Evolutionary conservation across 2,888 invertebrate genomes (phyloP), one percentile per base, ranked within the genome.

Genomic region (Galerucella nymphaeae): DNA sequence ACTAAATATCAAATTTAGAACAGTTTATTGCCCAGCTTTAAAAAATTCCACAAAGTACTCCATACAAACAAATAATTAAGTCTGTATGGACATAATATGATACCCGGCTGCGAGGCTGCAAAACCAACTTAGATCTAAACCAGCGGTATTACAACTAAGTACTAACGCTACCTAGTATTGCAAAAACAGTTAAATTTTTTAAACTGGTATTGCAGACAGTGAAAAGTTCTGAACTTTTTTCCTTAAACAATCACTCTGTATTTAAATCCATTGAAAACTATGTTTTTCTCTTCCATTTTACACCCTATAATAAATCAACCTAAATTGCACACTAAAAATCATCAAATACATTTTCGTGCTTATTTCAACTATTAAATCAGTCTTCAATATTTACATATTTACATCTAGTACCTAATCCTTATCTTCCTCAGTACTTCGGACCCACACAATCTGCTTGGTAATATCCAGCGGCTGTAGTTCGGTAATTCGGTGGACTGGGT

Each of bases 381-480:
- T 83, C 83, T 83, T 82, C 10, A 42, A 79, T 80, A 78, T 80
- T 78, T 77, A 79, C 79, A 76, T 75, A 75, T 67, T 79, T 80
- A 81, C 77, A 78, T 41, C 61, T 16, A 62, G 10, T 9, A n/a
- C n/a, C n/a, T n/a, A 10, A 41, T 6, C 10, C 42, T 23, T 23
- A 53, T 6, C 20, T 11, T 41, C 23, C 78, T 84, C 84, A 87
- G 84, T 87, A 87, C 76, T 87, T 87, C 77, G 85, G 86, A 63
- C 89, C 89, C 63, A 90, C 89, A 85, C 90, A 91, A 77, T 91
- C 90, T 83, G 90, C 90, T 80, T 90, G 90, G 78, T 90, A 90
- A 79, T 87, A 87, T 18, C 77, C 76, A 75, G 90, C 88, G 20
- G 80, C 77, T 79, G 89, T 88, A 70, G 89, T 88, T 86, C 85